A percentile compares a stretch with the other conserved stretches of the same genome.
These are phyloP conservation scores for Euproctis similis DNA, from an alignment of 2,888 invertebrate species.

Conservation along the genomic window DNA sequence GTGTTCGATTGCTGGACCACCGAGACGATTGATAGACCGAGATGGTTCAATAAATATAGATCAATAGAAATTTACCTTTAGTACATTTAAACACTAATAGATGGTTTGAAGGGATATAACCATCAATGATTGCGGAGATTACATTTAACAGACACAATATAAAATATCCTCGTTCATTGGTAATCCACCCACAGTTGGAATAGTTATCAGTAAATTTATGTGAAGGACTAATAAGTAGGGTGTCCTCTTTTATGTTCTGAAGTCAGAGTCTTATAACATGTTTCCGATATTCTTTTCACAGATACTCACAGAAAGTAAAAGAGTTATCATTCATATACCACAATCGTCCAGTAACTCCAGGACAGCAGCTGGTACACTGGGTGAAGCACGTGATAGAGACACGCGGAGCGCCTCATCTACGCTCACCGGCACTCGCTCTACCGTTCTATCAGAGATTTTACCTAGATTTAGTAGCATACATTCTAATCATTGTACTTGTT, in stretches of 20 bases:
- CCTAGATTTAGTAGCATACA: conserved; percentile 20
- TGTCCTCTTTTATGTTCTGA: not conserved
- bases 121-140: too few species aligned
- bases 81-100: too few species aligned
- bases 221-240: not conserved
- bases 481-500: conserved; percentile 2
- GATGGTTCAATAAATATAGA: too few species aligned
- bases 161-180: not conserved
- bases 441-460: conserved; percentile 41
- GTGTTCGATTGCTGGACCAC: too few species aligned
- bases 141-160: too few species aligned
- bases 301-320: conserved; percentile 29
- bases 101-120: too few species aligned
- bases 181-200: not conserved
- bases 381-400: conserved; percentile 35
- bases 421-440: conserved; percentile 32
- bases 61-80: too few species aligned
- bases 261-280: conserved; percentile 1
- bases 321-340: conserved; percentile 34
- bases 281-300: conserved; percentile 23
- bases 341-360: conserved; percentile 30
- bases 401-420: conserved; percentile 35
- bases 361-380: conserved; percentile 36
- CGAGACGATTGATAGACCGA: too few species aligned
- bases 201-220: not conserved